Evolutionary conservation across 2,797 vertebrate genomes (phyloP).

Genomic region (Leptatherina wallacei): DNA sequence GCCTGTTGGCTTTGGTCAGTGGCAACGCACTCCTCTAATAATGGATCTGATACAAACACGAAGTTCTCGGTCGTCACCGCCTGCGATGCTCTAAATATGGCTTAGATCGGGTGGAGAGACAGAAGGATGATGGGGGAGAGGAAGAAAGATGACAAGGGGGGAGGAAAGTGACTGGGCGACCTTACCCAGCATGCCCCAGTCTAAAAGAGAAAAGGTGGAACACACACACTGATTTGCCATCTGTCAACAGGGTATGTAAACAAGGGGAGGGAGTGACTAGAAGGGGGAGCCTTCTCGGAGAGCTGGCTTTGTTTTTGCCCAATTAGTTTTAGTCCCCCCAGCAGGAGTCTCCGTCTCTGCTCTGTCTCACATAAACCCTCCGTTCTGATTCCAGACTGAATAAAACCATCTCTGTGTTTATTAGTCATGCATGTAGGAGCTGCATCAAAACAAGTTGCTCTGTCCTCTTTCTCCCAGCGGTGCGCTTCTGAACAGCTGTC

Average conservation of each 20-base stretch:
- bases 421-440: slow-evolving; percentile 30
- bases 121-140: slow-evolving; percentile 49
- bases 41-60: slow-evolving; percentile 35
- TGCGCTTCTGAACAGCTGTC: slow-evolving; percentile 58
- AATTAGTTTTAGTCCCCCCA: slow-evolving; percentile 53
- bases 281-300: slow-evolving; percentile 22
- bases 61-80: slow-evolving; percentile 9
- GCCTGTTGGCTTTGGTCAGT: slow-evolving; percentile 58
- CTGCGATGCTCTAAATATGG: slow-evolving; percentile 36
- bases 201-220: slow-evolving; percentile 77
- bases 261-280: slow-evolving; percentile 20
- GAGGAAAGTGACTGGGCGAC: slow-evolving; percentile 61
- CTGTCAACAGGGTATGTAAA: slow-evolving; percentile 63
- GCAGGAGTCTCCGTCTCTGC: slow-evolving; percentile 42
- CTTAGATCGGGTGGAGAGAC: slow-evolving; percentile 42
- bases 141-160: slow-evolving; percentile 45
- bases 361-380: slow-evolving; percentile 16
- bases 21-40: slow-evolving; percentile 38
- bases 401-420: slow-evolving; percentile 20
- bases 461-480: slow-evolving; percentile 36
- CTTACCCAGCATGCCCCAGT: slow-evolving; percentile 60
- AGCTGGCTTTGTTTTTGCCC: slow-evolving; percentile 46
- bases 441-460: slow-evolving; percentile 50
- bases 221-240: slow-evolving; percentile 79
- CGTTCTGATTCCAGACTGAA: slow-evolving; percentile 27